Evolutionary conservation across 1,140 invertebrate species (phyloP).

Genomic region (Cherax quadricarinatus): DNA sequence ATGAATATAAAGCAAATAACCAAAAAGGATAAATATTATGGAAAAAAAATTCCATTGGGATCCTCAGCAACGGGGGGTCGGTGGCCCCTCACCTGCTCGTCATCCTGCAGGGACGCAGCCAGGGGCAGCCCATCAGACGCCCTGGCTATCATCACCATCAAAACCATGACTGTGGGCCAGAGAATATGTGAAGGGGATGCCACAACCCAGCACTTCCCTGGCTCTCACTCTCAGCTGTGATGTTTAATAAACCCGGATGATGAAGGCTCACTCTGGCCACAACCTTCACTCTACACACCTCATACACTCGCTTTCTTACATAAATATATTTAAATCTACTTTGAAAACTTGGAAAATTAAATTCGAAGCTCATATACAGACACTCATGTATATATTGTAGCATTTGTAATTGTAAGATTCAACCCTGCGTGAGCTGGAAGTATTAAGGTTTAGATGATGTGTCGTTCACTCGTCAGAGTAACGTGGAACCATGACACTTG

Average conservation of each 20-base stretch:
- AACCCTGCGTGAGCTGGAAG: not conserved
- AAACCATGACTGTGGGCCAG: conserved; percentile 83
- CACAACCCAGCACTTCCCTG: not conserved
- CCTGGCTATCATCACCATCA: conserved; percentile 97
- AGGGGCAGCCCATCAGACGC: conserved; percentile 95
- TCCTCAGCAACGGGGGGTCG: too few relatives aligned
- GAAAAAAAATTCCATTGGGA: too few relatives aligned
- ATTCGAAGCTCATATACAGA: too few relatives aligned
- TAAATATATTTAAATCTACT: too few relatives aligned
- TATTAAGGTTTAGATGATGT: not conserved
- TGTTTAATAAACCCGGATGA: not conserved
- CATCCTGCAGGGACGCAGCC: conserved; percentile 98
- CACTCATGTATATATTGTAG: too few relatives aligned
- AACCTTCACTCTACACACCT: too few relatives aligned
- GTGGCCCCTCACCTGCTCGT: conserved; percentile 88
- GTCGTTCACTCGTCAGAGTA: not conserved
- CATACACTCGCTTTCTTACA: too few relatives aligned
- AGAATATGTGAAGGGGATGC: not conserved
- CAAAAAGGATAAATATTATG: too few relatives aligned
- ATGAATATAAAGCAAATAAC: too few relatives aligned
- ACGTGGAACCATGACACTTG: too few relatives aligned
- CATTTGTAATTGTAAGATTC: too few relatives aligned
- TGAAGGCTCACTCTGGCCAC: not conserved
- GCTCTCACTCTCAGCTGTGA: not conserved
- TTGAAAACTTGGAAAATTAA: too few relatives aligned